These are phyloP conservation scores for Manis pentadactyla DNA, from an alignment of 2,797 vertebrate genomes.

Conservation along the genomic window DNA sequence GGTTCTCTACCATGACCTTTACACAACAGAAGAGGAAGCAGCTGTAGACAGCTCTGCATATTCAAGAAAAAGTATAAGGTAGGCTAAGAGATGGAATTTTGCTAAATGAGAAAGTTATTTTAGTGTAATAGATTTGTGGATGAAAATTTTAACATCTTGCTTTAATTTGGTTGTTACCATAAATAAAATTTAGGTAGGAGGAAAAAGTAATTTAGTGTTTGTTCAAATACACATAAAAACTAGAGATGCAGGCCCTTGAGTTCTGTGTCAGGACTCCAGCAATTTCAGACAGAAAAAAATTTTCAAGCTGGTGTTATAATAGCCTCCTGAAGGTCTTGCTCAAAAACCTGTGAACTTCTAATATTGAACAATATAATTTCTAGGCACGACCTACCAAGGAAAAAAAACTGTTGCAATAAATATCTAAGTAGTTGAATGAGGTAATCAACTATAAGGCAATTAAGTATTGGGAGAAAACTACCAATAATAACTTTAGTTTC, in stretches of 20 bases:
- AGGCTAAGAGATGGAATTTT: constrained; percentile 13
- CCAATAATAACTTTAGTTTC: not conserved
- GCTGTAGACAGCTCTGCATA: not conserved
- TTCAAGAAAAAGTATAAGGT: not conserved
- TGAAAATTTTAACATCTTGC: not conserved
- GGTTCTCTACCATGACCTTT: no score
- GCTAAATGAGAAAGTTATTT: not conserved
- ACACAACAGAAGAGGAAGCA: no score
- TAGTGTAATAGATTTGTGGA: not conserved
- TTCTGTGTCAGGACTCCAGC: not conserved
- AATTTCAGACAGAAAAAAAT: not conserved
- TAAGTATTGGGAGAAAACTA: not conserved
- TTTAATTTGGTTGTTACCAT: constrained; percentile 10
- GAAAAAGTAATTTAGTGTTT: not conserved
- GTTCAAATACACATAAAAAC: not conserved
- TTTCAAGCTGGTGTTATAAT: not conserved
- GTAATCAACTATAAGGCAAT: not conserved
- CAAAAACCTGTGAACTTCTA: not conserved
- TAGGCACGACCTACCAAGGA: not conserved
- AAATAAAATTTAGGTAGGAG: not conserved
- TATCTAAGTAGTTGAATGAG: not conserved
- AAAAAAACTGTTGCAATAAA: not conserved
- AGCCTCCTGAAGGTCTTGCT: not conserved
- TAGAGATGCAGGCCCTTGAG: not conserved
- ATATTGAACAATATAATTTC: constrained; percentile 6